A percentile compares a stretch with the other conserved stretches of the same genome.
phyloP scores from a whole-genome alignment of 2,888 invertebrate species.

The Ommatoiulus sabulosus region DNA sequence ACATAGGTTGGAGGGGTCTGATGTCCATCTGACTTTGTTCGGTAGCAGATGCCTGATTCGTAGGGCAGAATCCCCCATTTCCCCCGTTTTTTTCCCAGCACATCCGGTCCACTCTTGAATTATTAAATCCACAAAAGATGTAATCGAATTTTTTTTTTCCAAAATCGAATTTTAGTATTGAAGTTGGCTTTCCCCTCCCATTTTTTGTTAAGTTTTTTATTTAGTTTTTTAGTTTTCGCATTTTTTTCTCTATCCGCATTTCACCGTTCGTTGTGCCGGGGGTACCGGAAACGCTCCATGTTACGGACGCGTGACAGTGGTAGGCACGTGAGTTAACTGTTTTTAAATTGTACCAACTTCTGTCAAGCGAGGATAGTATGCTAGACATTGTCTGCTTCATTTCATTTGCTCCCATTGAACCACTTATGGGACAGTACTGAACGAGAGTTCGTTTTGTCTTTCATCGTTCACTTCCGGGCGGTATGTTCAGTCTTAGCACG shows the following conservation, averaged over 20 bases:
- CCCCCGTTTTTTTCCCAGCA: background rate
- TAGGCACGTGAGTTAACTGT: no score
- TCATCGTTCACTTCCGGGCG: no score
- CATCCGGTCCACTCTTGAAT: slow-evolving; percentile 34
- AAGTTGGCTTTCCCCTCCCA: background rate
- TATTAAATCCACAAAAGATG: slow-evolving; percentile 34
- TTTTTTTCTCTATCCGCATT: background rate
- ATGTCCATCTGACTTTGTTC: slow-evolving; percentile 9
- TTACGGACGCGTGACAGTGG: no score
- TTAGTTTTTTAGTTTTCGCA: background rate
- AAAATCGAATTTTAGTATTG: slow-evolving; percentile 16
- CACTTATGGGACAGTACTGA: no score
- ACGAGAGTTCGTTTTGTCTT: no score
- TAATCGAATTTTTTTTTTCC: background rate
- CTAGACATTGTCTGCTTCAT: no score
- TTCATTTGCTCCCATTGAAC: no score
- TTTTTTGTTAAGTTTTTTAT: background rate
- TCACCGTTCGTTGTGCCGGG: background rate
- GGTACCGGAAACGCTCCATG: no score
- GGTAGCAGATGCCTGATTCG: slow-evolving; percentile 12
- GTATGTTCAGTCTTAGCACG: no score
- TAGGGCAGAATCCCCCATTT: background rate
- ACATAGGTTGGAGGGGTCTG: background rate
- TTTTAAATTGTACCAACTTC: no score
- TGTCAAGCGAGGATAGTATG: no score